phyloP scores from a whole-genome alignment of 2,113 vertebrate species.

The Sebastes schlegelii region DNA sequence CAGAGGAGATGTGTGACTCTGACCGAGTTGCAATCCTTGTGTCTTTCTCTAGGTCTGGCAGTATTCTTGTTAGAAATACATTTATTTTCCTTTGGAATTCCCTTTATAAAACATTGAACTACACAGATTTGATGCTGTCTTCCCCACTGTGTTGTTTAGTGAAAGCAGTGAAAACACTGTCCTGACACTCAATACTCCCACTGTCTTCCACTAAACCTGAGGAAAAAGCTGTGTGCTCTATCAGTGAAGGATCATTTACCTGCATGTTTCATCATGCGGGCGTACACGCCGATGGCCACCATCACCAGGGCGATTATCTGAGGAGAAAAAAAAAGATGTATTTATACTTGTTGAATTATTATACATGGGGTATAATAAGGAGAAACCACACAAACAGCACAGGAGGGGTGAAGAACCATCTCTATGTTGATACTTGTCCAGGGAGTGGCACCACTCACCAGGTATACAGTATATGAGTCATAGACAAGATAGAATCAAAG shows the following conservation, averaged over 20 bases:
- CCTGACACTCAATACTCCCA: background rate
- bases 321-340: background rate
- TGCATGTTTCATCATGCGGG: constrained; percentile 90
- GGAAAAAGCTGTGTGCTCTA: background rate
- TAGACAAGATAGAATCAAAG: background rate
- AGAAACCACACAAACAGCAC: background rate
- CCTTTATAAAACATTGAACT: background rate
- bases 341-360: background rate
- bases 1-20: too few relatives aligned
- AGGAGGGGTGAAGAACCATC: background rate
- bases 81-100: background rate
- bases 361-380: background rate
- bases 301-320: constrained; percentile 90
- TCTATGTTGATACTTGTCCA: constrained; percentile 53
- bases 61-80: background rate
- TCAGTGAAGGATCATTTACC: constrained; percentile 78
- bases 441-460: constrained; percentile 47
- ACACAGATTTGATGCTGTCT: background rate
- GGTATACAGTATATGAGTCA: constrained; percentile 19
- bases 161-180: background rate
- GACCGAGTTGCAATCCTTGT: too few relatives aligned
- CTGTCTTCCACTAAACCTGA: background rate
- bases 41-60: background rate
- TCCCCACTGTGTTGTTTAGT: background rate
- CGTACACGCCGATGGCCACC: constrained; percentile 90